Conservation (phyloP, 1,140 invertebrate genomes). For the Drosophila navojoa region DNA sequence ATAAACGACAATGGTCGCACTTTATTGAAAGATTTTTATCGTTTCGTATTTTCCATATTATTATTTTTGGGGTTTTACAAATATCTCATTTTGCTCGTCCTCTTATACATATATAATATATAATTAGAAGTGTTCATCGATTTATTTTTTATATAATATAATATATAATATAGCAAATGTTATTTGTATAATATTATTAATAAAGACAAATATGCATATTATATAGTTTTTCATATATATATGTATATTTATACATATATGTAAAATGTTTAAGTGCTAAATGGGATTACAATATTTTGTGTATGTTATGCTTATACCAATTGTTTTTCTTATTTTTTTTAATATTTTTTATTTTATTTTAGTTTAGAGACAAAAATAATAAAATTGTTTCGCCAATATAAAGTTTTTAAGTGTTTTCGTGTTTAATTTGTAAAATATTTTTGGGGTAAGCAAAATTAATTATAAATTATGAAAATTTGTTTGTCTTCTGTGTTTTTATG, state of each 20-base stretch:
- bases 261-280: constrained; percentile 47
- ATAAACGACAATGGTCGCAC: constrained; percentile 81
- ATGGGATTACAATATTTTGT: constrained; percentile 46
- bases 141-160: constrained; percentile 53
- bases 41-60: constrained; percentile 22
- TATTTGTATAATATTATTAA: constrained; percentile 68
- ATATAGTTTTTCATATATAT: constrained; percentile 41
- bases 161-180: constrained; percentile 70
- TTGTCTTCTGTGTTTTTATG: constrained; percentile 13
- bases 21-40: constrained; percentile 78
- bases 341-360: constrained; percentile 18
- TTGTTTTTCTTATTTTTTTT: constrained; percentile 30
- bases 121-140: constrained; percentile 72
- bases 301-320: constrained; percentile 27
- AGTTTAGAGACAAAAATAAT: constrained; percentile 41
- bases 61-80: constrained; percentile 44
- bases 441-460: constrained; percentile 48
- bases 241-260: constrained; percentile 47
- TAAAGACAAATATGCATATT: constrained; percentile 77
- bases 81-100: constrained; percentile 7
- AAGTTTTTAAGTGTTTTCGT: constrained; percentile 41
- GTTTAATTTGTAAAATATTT: constrained; percentile 44
- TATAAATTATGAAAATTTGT: constrained; percentile 6
- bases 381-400: constrained; percentile 53
- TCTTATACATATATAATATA: constrained; percentile 49